Evolutionary conservation across 2,113 vertebrate species (phyloP).

Genomic region (Empidonax alnorum): DNA sequence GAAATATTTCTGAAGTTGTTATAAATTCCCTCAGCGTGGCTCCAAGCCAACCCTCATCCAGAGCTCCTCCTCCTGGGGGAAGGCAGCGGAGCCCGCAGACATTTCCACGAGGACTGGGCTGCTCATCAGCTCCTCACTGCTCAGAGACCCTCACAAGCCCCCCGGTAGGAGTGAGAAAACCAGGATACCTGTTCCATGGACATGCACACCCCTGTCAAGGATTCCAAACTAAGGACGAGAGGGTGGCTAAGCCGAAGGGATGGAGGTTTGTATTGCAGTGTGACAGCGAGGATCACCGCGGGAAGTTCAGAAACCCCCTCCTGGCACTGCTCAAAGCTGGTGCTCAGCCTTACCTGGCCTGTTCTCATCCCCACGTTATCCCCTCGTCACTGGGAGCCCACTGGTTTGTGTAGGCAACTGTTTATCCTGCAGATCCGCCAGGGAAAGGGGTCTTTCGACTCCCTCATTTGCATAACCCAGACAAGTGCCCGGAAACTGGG

Average conservation of each 20-base stretch:
- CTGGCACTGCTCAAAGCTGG: not conserved
- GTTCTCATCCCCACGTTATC: not conserved
- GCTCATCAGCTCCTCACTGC: not conserved
- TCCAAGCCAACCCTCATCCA: constrained; percentile 46
- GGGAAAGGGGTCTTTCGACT: not conserved
- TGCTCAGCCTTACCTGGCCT: not conserved
- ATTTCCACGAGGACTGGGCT: not conserved
- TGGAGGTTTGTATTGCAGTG: not conserved
- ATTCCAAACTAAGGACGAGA: not conserved
- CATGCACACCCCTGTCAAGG: accelerated
- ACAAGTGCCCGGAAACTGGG: not conserved
- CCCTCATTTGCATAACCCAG: not conserved
- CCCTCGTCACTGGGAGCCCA: not conserved
- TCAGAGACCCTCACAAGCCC: not conserved
- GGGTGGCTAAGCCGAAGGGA: not conserved
- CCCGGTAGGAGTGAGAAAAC: not conserved
- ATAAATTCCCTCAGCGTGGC: not conserved
- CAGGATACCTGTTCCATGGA: accelerated
- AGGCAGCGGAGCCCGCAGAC: constrained; percentile 38
- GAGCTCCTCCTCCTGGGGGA: constrained; percentile 66
- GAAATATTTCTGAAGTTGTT: constrained; percentile 46
- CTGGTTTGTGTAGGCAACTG: not conserved
- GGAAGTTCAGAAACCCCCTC: not conserved
- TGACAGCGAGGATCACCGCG: not conserved
- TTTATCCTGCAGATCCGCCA: not conserved